Conservation (phyloP, 92 coral and sea anemone species). For the Parazoanthus swiftii region DNA sequence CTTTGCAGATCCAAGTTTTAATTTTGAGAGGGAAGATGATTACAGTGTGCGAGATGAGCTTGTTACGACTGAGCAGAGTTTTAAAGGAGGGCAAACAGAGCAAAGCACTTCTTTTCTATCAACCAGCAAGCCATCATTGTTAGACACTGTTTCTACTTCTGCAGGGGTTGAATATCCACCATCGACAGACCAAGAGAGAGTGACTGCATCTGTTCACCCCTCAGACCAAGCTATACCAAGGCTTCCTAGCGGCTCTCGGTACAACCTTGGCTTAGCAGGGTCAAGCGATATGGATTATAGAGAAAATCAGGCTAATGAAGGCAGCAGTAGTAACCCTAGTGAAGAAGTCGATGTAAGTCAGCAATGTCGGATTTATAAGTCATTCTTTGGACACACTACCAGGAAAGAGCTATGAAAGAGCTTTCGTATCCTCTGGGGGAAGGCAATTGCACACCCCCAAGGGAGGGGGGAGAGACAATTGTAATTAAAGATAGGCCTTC, state of each 20-base stretch:
- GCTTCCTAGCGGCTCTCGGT: background rate
- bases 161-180: background rate
- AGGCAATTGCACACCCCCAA: too few relatives aligned
- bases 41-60: background rate
- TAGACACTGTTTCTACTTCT: background rate
- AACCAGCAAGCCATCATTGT: background rate
- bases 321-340: slow-evolving; percentile 20
- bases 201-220: background rate
- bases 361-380: background rate
- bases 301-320: slow-evolving; percentile 28
- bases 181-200: background rate
- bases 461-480: too few relatives aligned
- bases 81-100: background rate
- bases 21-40: background rate
- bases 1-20: slow-evolving; percentile 25
- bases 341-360: slow-evolving; percentile 48
- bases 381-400: background rate
- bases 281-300: slow-evolving; percentile 14
- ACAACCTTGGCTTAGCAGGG: slow-evolving; percentile 1
- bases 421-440: too few relatives aligned
- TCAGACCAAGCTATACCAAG: background rate
- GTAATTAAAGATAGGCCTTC: too few relatives aligned
- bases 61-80: background rate
- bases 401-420: too few relatives aligned
- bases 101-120: background rate